Percentiles rank a stretch among this genome's conserved stretches.
Evolutionary conservation across 2,113 vertebrate genomes (phyloP).

Genomic region (Piaya cayana): DNA sequence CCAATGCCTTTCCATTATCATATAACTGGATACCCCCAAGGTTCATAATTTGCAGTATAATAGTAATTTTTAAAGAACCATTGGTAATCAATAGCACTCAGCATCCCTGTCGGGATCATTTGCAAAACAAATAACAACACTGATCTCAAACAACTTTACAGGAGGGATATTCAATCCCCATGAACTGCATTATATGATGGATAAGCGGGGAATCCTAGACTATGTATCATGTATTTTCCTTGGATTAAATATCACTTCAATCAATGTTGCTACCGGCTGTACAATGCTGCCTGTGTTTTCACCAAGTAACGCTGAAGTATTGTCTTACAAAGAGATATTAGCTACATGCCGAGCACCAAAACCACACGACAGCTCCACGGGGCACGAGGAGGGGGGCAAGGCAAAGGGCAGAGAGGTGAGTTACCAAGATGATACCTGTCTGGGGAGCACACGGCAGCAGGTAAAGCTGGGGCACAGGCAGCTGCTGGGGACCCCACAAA

Average conservation of each 20-base stretch:
- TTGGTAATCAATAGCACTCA: slow-evolving; percentile 64
- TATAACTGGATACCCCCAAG: slow-evolving; percentile 24
- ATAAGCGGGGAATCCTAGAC: slow-evolving; percentile 42
- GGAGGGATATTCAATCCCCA: slow-evolving; percentile 60
- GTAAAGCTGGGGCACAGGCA: background rate
- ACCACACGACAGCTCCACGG: background rate
- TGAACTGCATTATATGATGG: slow-evolving; percentile 50
- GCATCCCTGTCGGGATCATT: slow-evolving; percentile 47
- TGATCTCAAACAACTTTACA: slow-evolving; percentile 47
- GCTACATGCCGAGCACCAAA: background rate
- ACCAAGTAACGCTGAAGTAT: slow-evolving; percentile 16
- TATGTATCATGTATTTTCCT: slow-evolving; percentile 32
- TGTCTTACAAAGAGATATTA: slow-evolving; percentile 31
- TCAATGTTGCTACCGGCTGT: slow-evolving; percentile 37
- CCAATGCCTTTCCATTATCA: slow-evolving; percentile 36
- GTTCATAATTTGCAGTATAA: slow-evolving; percentile 40
- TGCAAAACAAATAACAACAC: slow-evolving; percentile 55
- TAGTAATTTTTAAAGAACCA: slow-evolving; percentile 60
- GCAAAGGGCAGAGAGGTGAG: background rate
- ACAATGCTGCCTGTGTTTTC: slow-evolving; percentile 3
- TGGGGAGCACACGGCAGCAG: accelerated
- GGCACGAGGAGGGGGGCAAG: background rate
- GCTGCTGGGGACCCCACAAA: background rate
- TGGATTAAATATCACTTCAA: slow-evolving; percentile 66
- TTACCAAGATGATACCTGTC: accelerated